A percentile compares a stretch with the other conserved stretches of the same genome.
Conservation (phyloP, 2,888 invertebrate genomes). For the Troglohyphantes excavatus region DNA sequence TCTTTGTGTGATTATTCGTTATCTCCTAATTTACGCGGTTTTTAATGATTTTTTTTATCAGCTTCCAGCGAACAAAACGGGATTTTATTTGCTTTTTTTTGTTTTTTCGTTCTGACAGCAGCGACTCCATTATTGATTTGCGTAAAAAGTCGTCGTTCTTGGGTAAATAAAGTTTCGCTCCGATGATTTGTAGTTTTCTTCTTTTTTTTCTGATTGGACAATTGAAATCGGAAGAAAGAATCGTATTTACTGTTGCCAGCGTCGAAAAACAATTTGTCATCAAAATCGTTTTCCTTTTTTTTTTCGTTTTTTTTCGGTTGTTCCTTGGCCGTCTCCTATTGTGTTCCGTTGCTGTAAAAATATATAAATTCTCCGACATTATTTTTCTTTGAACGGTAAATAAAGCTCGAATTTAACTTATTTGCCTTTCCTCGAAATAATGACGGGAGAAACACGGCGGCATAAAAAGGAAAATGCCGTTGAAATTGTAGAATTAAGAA, state of each 20-base stretch:
- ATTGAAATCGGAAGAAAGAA: background rate
- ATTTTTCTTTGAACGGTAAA: too few species aligned
- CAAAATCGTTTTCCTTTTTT: background rate
- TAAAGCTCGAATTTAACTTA: too few species aligned
- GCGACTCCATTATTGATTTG: slow-evolving; percentile 1
- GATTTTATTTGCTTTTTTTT: background rate
- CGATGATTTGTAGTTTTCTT: background rate
- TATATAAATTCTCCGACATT: too few species aligned
- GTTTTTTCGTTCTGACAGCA: background rate
- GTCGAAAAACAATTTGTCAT: background rate
- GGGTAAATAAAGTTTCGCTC: background rate
- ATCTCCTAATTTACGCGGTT: slow-evolving; percentile 4
- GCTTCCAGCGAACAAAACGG: background rate
- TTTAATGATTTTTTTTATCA: slow-evolving; percentile 3
- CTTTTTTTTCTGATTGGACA: background rate
- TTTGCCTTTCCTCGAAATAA: too few species aligned
- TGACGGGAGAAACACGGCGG: too few species aligned
- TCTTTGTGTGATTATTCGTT: background rate
- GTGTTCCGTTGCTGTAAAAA: too few species aligned
- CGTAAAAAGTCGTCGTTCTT: background rate
- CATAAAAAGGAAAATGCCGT: too few species aligned
- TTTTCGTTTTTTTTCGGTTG: background rate
- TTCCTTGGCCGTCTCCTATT: background rate
- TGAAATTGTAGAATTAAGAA: too few species aligned
- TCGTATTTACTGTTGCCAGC: background rate